Evolutionary conservation across 2,797 vertebrate species (phyloP), one percentile per base, ranked within the genome.

Genomic region (Lemur catta): DNA sequence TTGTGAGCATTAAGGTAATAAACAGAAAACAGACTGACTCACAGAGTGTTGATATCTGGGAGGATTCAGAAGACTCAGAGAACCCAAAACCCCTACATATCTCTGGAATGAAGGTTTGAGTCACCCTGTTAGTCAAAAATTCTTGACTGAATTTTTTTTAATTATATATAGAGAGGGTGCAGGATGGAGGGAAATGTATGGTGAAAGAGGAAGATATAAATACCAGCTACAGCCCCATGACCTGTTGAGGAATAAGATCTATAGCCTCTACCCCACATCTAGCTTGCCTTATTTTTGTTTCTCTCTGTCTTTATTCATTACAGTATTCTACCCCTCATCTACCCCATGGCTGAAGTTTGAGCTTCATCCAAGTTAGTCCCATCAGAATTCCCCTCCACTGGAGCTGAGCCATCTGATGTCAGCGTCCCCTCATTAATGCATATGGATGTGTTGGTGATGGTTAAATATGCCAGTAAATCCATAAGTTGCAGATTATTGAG

Each of bases 21-120:
- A 61, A 57, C 0, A 15, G 55, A 88, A 84, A 91, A 84, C 43
- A 88, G n/a, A 55, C 38, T 69, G 43, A n/a, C 12, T 28, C 79
- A n/a, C 2, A 26, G 7, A 71, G 15, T 87, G 9, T 22, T 78
- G 35, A 15, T 89, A 80, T 20, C 50, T 80, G 46, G 26, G 33
- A 91, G 14, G 28, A 80, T 46, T 82, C 59, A 76, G 38, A 95
- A 89, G 30, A 82, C 10, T 48, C 92, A 30, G 55, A 93, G 71
- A 88, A 71, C 72, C 12, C 12, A 59, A 69, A 28, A 7, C 17
- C 17, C 48, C 1, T 2, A 20, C 35, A n/a, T 84, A 88, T 15
- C 24, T 95, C 43, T 89, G 55, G 43, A 96, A 74, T 90, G 18
- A 86, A 89, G 74, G 35, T 90, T 92, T 92, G 20, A 33, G 33